phyloP scores from a whole-genome alignment of 2,888 invertebrate species.

The Trissoscelio sp. region DNA sequence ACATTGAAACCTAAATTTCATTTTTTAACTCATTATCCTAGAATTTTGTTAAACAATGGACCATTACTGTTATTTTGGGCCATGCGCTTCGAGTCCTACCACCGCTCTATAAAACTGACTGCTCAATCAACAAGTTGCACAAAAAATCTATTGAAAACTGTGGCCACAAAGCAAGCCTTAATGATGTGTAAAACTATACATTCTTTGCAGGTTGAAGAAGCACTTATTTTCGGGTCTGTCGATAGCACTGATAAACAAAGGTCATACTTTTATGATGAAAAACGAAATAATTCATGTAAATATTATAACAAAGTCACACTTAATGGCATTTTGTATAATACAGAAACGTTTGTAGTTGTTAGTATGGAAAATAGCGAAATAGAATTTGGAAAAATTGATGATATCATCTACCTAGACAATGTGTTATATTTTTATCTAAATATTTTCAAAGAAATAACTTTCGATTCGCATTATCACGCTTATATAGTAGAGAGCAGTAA shows the following conservation, averaged over 20 bases:
- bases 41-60: constrained; percentile 24
- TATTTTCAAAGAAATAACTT: background rate
- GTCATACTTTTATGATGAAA: background rate
- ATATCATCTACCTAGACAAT: constrained; percentile 7
- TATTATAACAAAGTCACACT: background rate
- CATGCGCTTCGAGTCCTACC: constrained; percentile 41
- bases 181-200: constrained; percentile 57
- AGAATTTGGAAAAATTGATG: constrained; percentile 23
- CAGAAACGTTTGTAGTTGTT: constrained; percentile 3
- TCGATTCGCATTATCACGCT: background rate
- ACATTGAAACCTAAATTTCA: constrained; percentile 34
- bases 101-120: constrained; percentile 1
- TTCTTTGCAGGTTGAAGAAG: constrained; percentile 7
- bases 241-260: background rate
- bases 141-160: constrained; percentile 56
- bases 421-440: constrained; percentile 11
- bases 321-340: constrained; percentile 7
- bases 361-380: constrained; percentile 12
- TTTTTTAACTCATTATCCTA: constrained; percentile 21
- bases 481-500: no score
- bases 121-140: constrained; percentile 29
- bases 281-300: constrained; percentile 3
- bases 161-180: constrained; percentile 61
- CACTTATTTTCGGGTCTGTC: background rate
- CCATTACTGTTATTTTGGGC: constrained; percentile 16